Conservation (phyloP, 2,113 vertebrate species). For the Microtus ochrogaster region DNA sequence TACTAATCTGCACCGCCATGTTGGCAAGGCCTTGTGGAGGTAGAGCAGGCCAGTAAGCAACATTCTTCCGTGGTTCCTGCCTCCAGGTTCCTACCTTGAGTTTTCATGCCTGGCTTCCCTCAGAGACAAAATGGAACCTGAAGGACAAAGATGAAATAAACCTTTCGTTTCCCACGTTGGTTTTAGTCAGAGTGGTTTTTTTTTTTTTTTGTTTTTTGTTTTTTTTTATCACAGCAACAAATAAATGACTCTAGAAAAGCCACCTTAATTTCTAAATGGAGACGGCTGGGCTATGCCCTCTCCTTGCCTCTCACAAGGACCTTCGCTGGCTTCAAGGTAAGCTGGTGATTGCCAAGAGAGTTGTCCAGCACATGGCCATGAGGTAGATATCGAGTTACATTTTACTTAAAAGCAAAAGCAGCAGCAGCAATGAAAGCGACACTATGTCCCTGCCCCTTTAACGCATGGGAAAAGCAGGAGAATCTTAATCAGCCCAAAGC, state of each 20-base stretch:
- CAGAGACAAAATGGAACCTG: too few relatives aligned
- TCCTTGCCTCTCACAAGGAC: background rate
- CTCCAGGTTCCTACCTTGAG: background rate
- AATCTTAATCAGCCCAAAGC: background rate
- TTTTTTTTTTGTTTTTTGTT: background rate
- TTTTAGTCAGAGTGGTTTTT: background rate
- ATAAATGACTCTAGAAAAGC: background rate
- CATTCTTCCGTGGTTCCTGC: background rate
- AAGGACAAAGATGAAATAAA: background rate
- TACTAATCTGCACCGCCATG: accelerated
- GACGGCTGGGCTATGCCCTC: background rate
- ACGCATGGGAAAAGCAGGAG: background rate
- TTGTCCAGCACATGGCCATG: background rate
- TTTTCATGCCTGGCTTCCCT: too few relatives aligned
- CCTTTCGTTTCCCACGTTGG: background rate
- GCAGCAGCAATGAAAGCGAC: accelerated
- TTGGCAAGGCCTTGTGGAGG: accelerated
- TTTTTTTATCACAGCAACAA: background rate
- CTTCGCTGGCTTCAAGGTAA: background rate
- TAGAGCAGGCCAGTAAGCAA: background rate
- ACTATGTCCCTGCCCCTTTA: background rate
- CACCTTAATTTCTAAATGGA: background rate
- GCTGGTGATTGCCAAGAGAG: background rate
- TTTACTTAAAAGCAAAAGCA: background rate
- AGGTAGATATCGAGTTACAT: accelerated